Percentiles rank a stretch among this genome's conserved stretches.
Conservation (phyloP, 2,888 invertebrate genomes). For the Mythimna impura region DNA sequence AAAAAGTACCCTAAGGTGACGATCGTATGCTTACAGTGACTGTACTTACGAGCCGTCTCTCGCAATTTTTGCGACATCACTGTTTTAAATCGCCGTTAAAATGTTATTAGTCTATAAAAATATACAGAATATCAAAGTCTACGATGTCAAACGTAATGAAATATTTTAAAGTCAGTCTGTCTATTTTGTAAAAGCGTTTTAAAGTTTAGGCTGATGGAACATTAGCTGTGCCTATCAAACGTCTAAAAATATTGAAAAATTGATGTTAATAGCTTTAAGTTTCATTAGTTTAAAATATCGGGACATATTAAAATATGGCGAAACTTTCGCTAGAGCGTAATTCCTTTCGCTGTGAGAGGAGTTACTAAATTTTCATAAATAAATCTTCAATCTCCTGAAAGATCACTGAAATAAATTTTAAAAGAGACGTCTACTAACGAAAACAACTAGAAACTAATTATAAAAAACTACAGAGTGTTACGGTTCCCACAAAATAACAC, state of each 20-base stretch:
- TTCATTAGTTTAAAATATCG: constrained; percentile 3
- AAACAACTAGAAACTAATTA: neutral
- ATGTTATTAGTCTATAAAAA: constrained; percentile 20
- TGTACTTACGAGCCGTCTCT: neutral
- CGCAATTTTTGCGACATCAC: constrained; percentile 20
- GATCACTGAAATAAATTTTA: neutral
- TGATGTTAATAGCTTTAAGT: constrained; percentile 9
- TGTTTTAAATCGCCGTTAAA: constrained; percentile 21
- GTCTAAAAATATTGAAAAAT: constrained; percentile 33
- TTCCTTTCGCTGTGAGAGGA: neutral
- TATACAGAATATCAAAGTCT: constrained; percentile 15
- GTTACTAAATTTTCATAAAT: neutral
- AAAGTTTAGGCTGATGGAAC: neutral
- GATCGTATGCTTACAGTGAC: neutral
- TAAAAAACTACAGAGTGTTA: neutral
- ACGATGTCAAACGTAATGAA: neutral
- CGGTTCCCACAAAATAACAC: neutral
- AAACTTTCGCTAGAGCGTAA: too few relatives aligned
- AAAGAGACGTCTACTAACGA: neutral
- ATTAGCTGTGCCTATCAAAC: constrained; percentile 22
- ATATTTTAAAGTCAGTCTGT: neutral
- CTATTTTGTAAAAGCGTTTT: constrained; percentile 9
- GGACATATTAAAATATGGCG: neutral
- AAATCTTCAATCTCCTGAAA: neutral
- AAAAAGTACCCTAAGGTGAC: too few relatives aligned